These are phyloP conservation scores for Rhynchotus rufescens DNA, from an alignment of 2,797 vertebrate species.

Conservation along the genomic window DNA sequence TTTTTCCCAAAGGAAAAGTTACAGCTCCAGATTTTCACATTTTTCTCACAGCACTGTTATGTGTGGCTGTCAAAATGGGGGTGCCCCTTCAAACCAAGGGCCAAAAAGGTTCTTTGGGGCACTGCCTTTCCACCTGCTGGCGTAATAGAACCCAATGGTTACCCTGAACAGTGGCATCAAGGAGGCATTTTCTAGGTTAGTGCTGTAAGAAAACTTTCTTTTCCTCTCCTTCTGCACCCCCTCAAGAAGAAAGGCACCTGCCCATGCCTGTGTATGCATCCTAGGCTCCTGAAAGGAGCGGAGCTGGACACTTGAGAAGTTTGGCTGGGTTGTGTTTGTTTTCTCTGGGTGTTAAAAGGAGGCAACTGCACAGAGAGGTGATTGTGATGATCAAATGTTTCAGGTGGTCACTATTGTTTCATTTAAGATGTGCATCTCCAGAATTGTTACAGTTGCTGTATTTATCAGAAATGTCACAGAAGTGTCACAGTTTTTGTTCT, in stretches of 20 bases:
- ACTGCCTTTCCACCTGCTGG: not conserved
- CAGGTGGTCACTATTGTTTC: not conserved
- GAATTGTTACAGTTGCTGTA: not conserved
- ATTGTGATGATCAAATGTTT: not conserved
- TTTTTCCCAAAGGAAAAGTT: not conserved
- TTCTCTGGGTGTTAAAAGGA: not conserved
- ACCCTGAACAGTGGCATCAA: not conserved
- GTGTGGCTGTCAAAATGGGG: not conserved
- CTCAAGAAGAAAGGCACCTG: not conserved
- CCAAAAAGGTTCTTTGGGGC: fast-evolving
- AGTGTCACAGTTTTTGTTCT: not conserved
- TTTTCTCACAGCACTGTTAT: not conserved
- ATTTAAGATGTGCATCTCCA: not conserved
- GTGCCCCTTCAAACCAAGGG: not conserved
- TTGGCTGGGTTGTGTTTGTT: not conserved
- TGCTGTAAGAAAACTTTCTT: not conserved
- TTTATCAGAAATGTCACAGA: not conserved
- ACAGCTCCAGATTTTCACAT: not conserved
- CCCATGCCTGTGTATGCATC: not conserved
- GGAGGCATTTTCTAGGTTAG: not conserved
- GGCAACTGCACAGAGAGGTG: not conserved
- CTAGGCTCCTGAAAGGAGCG: not conserved
- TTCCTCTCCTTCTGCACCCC: not conserved
- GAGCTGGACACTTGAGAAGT: not conserved
- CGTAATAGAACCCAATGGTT: not conserved